Conservation (phyloP, 2,888 invertebrate genomes). For the Lepidocyrtinus sp. region DNA sequence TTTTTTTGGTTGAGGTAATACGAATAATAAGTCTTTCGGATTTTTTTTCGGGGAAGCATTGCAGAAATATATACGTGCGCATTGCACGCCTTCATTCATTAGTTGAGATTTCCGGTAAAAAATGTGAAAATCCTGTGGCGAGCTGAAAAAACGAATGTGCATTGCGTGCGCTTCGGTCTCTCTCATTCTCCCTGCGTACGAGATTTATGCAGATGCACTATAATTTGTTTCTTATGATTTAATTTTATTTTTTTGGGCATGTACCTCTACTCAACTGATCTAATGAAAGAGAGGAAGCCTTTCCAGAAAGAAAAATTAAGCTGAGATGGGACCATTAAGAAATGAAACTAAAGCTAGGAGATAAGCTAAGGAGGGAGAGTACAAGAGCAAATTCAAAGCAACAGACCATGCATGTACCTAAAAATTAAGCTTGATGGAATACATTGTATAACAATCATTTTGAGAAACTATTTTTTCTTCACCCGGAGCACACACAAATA, state of each 20-base stretch:
- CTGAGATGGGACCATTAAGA: too few relatives aligned
- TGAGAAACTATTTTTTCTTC: not conserved
- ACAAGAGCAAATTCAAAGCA: constrained; percentile 16
- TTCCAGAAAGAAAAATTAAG: too few relatives aligned
- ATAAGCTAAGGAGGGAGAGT: not conserved
- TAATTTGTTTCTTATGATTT: constrained; percentile 48
- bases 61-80: not conserved
- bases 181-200: too few relatives aligned
- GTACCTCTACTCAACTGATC: too few relatives aligned
- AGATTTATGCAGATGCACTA: constrained; percentile 38
- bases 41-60: too few relatives aligned
- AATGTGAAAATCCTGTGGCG: too few relatives aligned
- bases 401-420: constrained; percentile 38
- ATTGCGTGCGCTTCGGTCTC: constrained; percentile 28
- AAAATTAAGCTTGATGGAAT: not conserved
- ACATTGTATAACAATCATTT: constrained; percentile 26
- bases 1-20: too few relatives aligned
- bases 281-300: too few relatives aligned
- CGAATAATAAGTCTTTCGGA: too few relatives aligned
- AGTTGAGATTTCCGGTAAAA: not conserved
- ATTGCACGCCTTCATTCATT: constrained; percentile 19
- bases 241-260: not conserved
- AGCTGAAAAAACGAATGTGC: constrained; percentile 13
- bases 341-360: too few relatives aligned
- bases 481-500: constrained; percentile 10